Percentiles rank a stretch among this genome's conserved stretches.
These are phyloP conservation scores for Limenitis camilla DNA, from an alignment of 2,888 invertebrate genomes.

Conservation along the genomic window DNA sequence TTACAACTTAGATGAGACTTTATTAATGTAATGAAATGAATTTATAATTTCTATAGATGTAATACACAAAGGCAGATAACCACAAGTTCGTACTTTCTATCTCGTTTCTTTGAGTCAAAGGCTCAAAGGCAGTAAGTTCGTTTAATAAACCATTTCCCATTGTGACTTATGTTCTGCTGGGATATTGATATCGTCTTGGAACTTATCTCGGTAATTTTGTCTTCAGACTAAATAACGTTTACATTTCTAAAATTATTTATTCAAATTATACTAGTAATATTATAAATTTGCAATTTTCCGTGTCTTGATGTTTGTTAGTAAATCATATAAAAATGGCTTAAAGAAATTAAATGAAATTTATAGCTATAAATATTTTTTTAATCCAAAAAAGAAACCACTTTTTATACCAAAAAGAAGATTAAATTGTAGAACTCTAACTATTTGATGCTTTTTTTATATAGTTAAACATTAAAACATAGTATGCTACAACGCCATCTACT, in stretches of 20 bases:
- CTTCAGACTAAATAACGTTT: background rate
- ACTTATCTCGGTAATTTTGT: constrained; percentile 1
- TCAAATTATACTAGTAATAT: too few species aligned
- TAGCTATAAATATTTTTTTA: too few species aligned
- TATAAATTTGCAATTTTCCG: too few species aligned
- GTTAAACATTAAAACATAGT: too few species aligned
- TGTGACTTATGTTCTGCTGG: constrained; percentile 10
- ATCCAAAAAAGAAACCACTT: too few species aligned
- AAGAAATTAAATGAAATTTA: too few species aligned
- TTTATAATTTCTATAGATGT: constrained; percentile 3
- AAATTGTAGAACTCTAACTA: too few species aligned
- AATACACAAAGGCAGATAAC: constrained; percentile 9
- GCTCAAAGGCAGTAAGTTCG: constrained; percentile 12
- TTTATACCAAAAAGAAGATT: too few species aligned
- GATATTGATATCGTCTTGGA: constrained; percentile 8
- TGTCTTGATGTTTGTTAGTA: too few species aligned
- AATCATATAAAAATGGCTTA: too few species aligned
- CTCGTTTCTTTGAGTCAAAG: constrained; percentile 17
- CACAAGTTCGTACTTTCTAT: constrained; percentile 13
- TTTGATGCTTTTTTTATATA: too few species aligned
- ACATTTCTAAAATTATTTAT: background rate
- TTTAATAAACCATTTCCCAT: constrained; percentile 11
- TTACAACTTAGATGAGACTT: background rate
- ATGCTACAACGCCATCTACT: too few species aligned
- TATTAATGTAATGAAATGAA: background rate